These are phyloP conservation scores for Oreotrochilus melanogaster DNA, from an alignment of 2,113 vertebrate species.

Conservation along the genomic window DNA sequence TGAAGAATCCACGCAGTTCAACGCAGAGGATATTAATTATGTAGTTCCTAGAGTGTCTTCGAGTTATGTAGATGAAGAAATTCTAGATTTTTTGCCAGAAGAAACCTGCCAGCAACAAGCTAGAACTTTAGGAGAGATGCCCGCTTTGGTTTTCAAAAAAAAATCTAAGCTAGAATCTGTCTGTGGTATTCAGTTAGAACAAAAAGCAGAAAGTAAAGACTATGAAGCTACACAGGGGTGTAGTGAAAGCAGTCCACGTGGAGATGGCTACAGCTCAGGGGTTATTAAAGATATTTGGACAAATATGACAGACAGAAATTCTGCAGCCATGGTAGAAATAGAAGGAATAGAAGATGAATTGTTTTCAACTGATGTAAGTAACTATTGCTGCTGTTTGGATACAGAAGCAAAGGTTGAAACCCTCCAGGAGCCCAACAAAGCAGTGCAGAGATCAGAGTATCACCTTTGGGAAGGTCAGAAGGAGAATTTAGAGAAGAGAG, in stretches of 20 bases:
- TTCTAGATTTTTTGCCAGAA: conserved; percentile 93
- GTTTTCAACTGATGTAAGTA: conserved; percentile 85
- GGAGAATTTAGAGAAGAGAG: conserved; percentile 82
- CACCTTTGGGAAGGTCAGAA: conserved; percentile 95
- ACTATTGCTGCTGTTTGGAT: conserved; percentile 89
- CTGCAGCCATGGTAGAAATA: conserved; percentile 76
- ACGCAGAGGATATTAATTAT: conserved; percentile 88
- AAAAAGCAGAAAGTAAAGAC: conserved; percentile 86
- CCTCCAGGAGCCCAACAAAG: conserved; percentile 86
- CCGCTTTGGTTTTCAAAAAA: conserved; percentile 88
- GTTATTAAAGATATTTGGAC: conserved; percentile 98
- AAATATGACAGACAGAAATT: conserved; percentile 84
- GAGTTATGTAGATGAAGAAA: conserved; percentile 92
- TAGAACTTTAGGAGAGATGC: conserved; percentile 82
- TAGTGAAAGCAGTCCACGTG: conserved; percentile 83
- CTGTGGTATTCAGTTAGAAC: conserved; percentile 95
- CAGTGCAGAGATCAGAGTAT: conserved; percentile 95
- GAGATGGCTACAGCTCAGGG: conserved; percentile 94
- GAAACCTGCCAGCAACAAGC: conserved; percentile 84
- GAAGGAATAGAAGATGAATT: conserved; percentile 84
- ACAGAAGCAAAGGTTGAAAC: conserved; percentile 81
- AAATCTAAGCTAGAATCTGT: conserved; percentile 98
- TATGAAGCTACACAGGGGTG: conserved; percentile 84
- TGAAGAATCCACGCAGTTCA: conserved; percentile 90
- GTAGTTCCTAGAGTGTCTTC: conserved; percentile 90